phyloP scores from a whole-genome alignment of 2,113 vertebrate species.

The Neomonachus schauinslandi region DNA sequence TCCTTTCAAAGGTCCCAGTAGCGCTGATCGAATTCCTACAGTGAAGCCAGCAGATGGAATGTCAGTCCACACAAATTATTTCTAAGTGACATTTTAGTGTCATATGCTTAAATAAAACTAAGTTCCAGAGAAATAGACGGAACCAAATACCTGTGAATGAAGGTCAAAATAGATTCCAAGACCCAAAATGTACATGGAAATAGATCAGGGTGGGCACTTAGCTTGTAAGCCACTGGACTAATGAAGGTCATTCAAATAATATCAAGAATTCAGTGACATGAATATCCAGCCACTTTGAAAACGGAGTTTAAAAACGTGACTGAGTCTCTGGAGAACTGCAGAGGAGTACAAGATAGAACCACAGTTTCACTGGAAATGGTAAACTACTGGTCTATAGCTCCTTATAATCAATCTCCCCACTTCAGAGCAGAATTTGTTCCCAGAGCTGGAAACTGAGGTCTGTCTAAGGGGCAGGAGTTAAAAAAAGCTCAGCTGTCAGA shows the following conservation, averaged over 20 bases:
- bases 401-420: neutral
- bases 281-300: neutral
- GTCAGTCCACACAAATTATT: neutral
- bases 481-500: neutral
- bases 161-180: neutral
- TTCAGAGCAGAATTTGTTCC: neutral
- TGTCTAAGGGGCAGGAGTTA: neutral
- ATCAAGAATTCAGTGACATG: neutral
- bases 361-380: neutral
- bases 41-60: neutral
- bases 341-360: neutral
- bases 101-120: neutral
- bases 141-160: neutral
- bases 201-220: neutral
- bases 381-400: neutral
- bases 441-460: neutral
- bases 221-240: neutral
- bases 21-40: neutral
- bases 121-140: slow-evolving; percentile 2
- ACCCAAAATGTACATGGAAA: neutral
- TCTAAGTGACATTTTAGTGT: neutral
- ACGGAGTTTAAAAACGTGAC: neutral
- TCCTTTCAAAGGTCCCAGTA: neutral
- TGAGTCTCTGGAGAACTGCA: neutral
- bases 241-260: neutral